Percentiles rank a stretch among this genome's conserved stretches.
Conservation (phyloP, 2,797 vertebrate genomes). For the Thripadectes ignobilis region DNA sequence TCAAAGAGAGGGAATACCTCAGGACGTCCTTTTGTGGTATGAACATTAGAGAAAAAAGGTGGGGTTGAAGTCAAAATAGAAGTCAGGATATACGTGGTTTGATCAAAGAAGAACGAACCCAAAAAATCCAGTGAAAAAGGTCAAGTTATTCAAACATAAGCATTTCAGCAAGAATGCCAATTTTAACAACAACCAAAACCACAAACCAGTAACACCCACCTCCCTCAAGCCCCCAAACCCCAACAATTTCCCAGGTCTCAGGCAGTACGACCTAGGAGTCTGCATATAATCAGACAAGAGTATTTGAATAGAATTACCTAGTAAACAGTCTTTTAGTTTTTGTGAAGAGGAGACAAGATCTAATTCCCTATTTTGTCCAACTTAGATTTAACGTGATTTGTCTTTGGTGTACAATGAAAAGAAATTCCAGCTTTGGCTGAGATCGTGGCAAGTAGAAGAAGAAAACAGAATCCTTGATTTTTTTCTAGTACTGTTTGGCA, state of each 20-base stretch:
- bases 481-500: background rate
- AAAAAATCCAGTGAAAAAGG: background rate
- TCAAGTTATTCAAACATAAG: background rate
- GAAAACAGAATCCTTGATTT: background rate
- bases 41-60: background rate
- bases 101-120: background rate
- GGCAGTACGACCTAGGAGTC: background rate
- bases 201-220: rapidly evolving
- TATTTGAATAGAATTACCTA: background rate
- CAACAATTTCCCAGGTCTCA: background rate
- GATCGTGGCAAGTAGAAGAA: background rate
- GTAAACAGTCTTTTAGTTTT: background rate
- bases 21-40: background rate
- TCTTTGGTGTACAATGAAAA: background rate
- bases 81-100: background rate
- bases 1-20: background rate
- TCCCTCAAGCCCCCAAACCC: background rate
- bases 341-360: background rate
- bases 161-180: background rate
- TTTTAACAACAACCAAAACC: background rate
- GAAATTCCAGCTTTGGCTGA: background rate
- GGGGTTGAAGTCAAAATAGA: background rate
- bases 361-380: background rate
- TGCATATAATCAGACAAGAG: background rate
- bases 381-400: background rate